Evolutionary conservation across 2,888 invertebrate species (phyloP).

Genomic region (Alloplasta piceator): DNA sequence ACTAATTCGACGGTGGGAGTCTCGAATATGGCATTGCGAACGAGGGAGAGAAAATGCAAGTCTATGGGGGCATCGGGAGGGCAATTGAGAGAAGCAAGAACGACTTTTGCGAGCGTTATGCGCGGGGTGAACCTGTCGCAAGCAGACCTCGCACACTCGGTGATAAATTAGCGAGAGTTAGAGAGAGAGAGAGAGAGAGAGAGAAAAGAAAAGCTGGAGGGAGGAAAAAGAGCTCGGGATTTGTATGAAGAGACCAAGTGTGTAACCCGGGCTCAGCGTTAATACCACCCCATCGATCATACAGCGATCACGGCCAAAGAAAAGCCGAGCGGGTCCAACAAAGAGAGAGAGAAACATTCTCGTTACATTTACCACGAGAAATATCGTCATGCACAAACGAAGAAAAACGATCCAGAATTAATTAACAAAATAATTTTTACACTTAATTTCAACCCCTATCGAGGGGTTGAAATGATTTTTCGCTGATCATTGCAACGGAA

Average conservation of each 20-base stretch:
- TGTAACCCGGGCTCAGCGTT: conserved; percentile 81
- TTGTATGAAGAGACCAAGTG: conserved; percentile 82
- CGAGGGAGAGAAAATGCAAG: conserved; percentile 40
- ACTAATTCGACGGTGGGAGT: neutral
- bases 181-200: neutral
- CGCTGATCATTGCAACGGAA: neutral
- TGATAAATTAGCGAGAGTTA: conserved; percentile 80
- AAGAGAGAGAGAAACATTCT: conserved; percentile 22
- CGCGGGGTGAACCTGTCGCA: conserved; percentile 77
- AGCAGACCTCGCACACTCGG: conserved; percentile 73
- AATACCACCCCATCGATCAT: conserved; percentile 81
- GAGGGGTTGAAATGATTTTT: neutral
- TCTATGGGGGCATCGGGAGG: conserved; percentile 28
- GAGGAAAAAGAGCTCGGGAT: conserved; percentile 57
- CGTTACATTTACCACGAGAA: conserved; percentile 16
- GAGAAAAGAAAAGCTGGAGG: neutral
- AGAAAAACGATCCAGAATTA: neutral
- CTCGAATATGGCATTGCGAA: neutral
- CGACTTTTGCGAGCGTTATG: conserved; percentile 48
- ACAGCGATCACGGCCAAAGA: conserved; percentile 64
- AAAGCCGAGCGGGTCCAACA: conserved; percentile 37
- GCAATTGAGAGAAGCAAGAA: conserved; percentile 45
- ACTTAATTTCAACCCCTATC: neutral
- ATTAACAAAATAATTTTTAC: neutral
- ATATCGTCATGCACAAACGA: conserved; percentile 22